phyloP scores from a whole-genome alignment of 1,140 invertebrate species.

The Psilanteris sp. region DNA sequence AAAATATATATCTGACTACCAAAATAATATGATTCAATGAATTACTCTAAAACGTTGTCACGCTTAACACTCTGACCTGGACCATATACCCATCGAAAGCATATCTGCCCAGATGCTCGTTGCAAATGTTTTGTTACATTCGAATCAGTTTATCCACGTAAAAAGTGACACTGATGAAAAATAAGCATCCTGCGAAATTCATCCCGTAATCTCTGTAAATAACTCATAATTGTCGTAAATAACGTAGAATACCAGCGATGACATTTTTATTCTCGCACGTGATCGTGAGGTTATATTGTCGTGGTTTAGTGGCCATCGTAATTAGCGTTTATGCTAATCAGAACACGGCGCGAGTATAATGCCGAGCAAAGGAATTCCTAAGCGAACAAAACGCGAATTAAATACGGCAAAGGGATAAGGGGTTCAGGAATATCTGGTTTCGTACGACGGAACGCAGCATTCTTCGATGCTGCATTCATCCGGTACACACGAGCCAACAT shows the following conservation, averaged over 20 bases:
- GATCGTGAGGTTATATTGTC: constrained; percentile 31
- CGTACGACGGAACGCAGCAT: constrained; percentile 66
- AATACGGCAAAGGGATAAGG: constrained; percentile 61
- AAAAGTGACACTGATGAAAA: too few relatives aligned
- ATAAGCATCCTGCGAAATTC: not conserved
- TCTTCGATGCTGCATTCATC: constrained; percentile 68
- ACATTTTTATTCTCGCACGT: constrained; percentile 20
- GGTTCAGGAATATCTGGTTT: constrained; percentile 73
- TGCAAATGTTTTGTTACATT: too few relatives aligned
- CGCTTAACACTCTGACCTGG: too few relatives aligned
- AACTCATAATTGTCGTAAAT: constrained; percentile 2
- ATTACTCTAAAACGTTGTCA: too few relatives aligned
- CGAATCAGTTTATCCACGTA: too few relatives aligned
- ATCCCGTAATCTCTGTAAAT: not conserved
- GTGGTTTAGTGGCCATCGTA: constrained; percentile 52
- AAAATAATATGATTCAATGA: too few relatives aligned
- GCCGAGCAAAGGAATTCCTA: constrained; percentile 46
- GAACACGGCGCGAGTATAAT: constrained; percentile 50
- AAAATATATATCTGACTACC: too few relatives aligned
- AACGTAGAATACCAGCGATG: constrained; percentile 10
- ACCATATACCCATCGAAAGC: too few relatives aligned
- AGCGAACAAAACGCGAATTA: constrained; percentile 64
- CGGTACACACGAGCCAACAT: constrained; percentile 4
- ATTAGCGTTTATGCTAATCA: constrained; percentile 66
- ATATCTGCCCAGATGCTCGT: too few relatives aligned